Percentiles rank a stretch among this genome's conserved stretches.
Conservation (phyloP, 2,888 invertebrate species). For the Habrosyne pyritoides region DNA sequence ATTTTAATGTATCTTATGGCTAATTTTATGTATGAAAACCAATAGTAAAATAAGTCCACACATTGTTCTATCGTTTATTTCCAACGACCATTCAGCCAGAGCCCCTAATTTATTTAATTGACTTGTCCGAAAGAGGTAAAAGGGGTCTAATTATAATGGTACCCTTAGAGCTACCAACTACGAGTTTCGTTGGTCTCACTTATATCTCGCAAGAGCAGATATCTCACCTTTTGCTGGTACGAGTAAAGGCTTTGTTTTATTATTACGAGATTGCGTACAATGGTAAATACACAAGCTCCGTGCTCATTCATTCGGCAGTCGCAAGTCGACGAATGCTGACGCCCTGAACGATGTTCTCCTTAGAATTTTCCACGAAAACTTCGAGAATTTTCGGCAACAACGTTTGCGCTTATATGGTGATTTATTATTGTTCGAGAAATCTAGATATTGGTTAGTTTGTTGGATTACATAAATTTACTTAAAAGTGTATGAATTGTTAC, state of each 20-base stretch:
- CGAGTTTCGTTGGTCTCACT: neutral
- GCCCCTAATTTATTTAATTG: conserved; percentile 38
- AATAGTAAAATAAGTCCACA: neutral
- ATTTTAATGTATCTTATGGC: too few relatives aligned
- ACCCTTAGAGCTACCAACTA: conserved; percentile 8
- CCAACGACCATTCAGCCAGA: conserved; percentile 29
- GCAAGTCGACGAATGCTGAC: conserved; percentile 44
- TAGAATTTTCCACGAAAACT: conserved; percentile 47
- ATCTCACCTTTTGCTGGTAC: neutral
- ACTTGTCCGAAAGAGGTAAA: conserved; percentile 37
- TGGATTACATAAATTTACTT: too few relatives aligned
- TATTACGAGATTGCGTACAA: conserved; percentile 18
- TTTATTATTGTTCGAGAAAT: too few relatives aligned
- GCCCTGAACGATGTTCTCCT: conserved; percentile 34
- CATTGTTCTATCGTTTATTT: conserved; percentile 5
- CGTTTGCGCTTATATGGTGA: neutral
- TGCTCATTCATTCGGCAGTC: conserved; percentile 51
- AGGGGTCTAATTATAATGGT: conserved; percentile 41
- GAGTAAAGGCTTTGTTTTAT: conserved; percentile 8
- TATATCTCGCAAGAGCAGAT: neutral
- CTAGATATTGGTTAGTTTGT: too few relatives aligned
- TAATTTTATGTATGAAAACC: too few relatives aligned
- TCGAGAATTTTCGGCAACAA: conserved; percentile 34
- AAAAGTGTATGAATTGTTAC: too few relatives aligned
- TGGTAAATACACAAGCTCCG: conserved; percentile 15